Base-by-base conservation (phyloP, 2,797 vertebrate species). In the Falco cherrug region DNA sequence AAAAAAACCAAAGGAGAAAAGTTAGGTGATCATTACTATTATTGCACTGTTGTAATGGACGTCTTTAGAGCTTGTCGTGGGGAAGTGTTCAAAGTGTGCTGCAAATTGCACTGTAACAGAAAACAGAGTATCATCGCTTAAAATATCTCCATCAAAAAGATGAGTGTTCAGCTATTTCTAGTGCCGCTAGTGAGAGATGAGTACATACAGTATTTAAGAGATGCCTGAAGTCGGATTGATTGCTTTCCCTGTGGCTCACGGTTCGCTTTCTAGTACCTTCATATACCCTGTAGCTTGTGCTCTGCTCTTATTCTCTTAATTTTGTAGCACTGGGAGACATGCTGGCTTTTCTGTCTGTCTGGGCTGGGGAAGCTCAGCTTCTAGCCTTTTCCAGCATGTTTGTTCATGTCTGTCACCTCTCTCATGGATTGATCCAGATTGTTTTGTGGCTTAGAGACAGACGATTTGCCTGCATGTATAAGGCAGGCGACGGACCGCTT, bases 71-170 rank as follows among this genome's bases (percentile, higher is more conserved):
- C 87, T 75, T 69, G 93, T 92, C 64, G 13, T 5, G 60, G 69
- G 95, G 84, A 87, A 79, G 84, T 68, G 86, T 75, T 96, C 22
- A 3, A 59, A 51, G 84, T 39, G 64, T 80, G 76, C 96, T 91
- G 87, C 84, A 93, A 63, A 87, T 85, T 77, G 90, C 80, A 51
- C 64, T 73, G 94, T 65, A 93, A 79, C 84, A 92, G 89, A 67
- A 90, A 89, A 79, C 86, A 84, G 45, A 64, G 90, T 74, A 91
- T 77, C 95, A 69, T 37, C 2, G 17, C 91, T 83, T 91, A 92
- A 97, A 97, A 96, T 95, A 97, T 9, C 92, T 64, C 78, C 73
- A 69, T 94, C 93, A 78, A 61, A 89, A 85, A 94, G 85, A 95
- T 87, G 78, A 93, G 89, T 86, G 84, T 91, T 97, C 84, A 81